Evolutionary conservation across 1,140 invertebrate species (phyloP).

Genomic region (Drosophila elegans): DNA sequence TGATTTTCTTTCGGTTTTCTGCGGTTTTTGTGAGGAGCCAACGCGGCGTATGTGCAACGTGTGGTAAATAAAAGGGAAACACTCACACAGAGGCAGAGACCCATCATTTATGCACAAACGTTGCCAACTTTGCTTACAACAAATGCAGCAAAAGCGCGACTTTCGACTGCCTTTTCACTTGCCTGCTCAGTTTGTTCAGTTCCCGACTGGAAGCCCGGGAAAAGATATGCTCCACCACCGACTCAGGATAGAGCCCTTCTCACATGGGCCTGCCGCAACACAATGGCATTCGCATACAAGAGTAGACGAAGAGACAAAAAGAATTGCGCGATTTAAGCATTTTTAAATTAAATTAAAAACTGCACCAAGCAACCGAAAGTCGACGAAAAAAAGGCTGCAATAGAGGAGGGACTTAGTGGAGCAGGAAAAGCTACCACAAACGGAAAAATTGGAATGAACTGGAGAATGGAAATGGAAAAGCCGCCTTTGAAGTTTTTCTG

Average conservation of each 20-base stretch:
- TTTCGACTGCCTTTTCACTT: slow-evolving; percentile 59
- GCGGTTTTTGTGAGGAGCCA: slow-evolving; percentile 41
- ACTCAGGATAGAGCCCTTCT: slow-evolving; percentile 20
- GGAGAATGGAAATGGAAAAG: slow-evolving; percentile 41
- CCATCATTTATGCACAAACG: slow-evolving; percentile 82
- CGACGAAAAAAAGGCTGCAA: slow-evolving; percentile 9
- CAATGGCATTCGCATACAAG: slow-evolving; percentile 45
- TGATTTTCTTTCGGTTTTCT: slow-evolving; percentile 45
- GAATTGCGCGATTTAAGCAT: slow-evolving; percentile 71
- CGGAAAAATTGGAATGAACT: slow-evolving; percentile 15
- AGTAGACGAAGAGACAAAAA: slow-evolving; percentile 25
- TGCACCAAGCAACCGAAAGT: slow-evolving; percentile 48
- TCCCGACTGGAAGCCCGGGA: slow-evolving; percentile 9
- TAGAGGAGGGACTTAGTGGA: slow-evolving; percentile 6
- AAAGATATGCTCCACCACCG: slow-evolving; percentile 38
- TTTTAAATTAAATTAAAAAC: slow-evolving; percentile 80
- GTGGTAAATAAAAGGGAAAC: slow-evolving; percentile 62
- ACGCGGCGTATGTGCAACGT: slow-evolving; percentile 74
- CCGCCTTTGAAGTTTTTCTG: slow-evolving; percentile 55
- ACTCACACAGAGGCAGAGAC: slow-evolving; percentile 26
- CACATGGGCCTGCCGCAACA: slow-evolving; percentile 29
- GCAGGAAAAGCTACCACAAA: slow-evolving; percentile 26
- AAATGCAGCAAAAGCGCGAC: slow-evolving; percentile 68
- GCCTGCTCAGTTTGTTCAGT: slow-evolving; percentile 44
- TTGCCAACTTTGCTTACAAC: slow-evolving; percentile 68